Evolutionary conservation across 2,113 vertebrate species (phyloP).

Genomic region (Regulus satrapa): DNA sequence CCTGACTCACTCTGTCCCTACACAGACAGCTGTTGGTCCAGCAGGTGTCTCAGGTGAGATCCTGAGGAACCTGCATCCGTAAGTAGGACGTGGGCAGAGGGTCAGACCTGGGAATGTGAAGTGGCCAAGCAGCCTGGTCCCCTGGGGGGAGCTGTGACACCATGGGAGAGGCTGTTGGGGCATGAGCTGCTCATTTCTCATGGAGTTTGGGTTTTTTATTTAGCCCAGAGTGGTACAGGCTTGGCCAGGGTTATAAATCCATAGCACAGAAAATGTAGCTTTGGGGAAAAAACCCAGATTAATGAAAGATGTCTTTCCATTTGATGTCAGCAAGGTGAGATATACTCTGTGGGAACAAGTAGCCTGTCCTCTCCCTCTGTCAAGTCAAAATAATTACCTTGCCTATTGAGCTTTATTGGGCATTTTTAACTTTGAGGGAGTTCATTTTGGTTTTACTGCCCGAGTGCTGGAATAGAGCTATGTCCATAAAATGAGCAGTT

Average conservation of each 20-base stretch:
- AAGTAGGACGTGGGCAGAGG: background rate
- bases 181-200: background rate
- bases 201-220: background rate
- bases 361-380: background rate
- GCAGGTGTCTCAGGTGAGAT: background rate
- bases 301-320: background rate
- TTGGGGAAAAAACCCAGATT: background rate
- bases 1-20: background rate
- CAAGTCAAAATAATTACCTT: background rate
- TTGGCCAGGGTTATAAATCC: background rate
- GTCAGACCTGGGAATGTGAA: background rate
- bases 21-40: background rate
- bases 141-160: conserved; percentile 34
- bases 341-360: rapidly evolving
- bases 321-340: background rate
- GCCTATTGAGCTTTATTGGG: background rate
- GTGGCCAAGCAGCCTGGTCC: background rate
- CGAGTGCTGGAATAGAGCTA: background rate
- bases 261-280: rapidly evolving
- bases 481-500: background rate
- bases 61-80: background rate
- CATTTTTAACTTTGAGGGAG: conserved; percentile 14
- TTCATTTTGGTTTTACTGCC: conserved; percentile 25
- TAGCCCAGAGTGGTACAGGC: background rate
- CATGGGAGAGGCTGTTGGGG: background rate